A percentile compares a stretch with the other conserved stretches of the same genome.
phyloP scores from a whole-genome alignment of 1,140 invertebrate genomes.

The Orchesella cincta region DNA sequence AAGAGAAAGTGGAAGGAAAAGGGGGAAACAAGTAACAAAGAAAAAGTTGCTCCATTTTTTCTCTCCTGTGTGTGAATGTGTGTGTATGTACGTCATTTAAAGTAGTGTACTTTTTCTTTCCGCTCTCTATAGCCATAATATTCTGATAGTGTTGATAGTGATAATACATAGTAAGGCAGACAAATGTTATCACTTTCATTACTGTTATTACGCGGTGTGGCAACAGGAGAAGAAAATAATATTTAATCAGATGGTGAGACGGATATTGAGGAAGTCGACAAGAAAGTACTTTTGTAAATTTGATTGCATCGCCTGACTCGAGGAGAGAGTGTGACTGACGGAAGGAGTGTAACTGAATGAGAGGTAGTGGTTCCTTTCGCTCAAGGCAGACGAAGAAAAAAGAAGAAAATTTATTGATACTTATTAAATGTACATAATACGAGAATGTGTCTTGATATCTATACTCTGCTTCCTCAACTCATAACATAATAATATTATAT shows the following conservation, averaged over 20 bases:
- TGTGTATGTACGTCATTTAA: background rate
- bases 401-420: slow-evolving; percentile 7
- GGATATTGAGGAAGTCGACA: background rate
- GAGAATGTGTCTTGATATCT: background rate
- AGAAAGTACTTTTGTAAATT: background rate
- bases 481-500: background rate
- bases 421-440: background rate
- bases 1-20: background rate
- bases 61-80: background rate
- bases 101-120: background rate
- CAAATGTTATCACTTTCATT: too few relatives aligned
- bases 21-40: slow-evolving; percentile 1
- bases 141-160: too few relatives aligned
- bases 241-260: background rate
- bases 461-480: background rate
- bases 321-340: background rate
- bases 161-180: too few relatives aligned
- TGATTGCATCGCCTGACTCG: background rate
- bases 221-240: background rate
- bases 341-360: background rate
- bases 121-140: too few relatives aligned
- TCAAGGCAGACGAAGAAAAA: background rate
- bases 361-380: background rate
- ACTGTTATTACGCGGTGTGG: too few relatives aligned
- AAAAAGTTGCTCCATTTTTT: background rate